Evolutionary conservation across 2,888 invertebrate genomes (phyloP).

Genomic region (Parasteatoda lunata): DNA sequence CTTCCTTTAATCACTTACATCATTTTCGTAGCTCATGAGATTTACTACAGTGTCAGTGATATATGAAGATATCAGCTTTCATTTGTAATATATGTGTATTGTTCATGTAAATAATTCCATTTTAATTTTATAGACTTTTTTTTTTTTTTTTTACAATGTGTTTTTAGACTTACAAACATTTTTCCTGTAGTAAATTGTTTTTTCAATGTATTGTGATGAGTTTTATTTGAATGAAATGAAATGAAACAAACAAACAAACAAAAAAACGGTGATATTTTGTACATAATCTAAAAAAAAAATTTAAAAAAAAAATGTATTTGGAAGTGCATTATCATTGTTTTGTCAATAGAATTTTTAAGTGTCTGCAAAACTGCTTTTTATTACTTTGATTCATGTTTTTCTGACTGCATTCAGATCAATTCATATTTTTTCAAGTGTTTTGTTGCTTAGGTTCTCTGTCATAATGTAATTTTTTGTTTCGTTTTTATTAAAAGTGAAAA

Average conservation of each 20-base stretch:
- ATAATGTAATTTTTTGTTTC: neutral
- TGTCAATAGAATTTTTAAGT: constrained; percentile 6
- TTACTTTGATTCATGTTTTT: constrained; percentile 44
- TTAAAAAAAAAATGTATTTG: constrained; percentile 13
- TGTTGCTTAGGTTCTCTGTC: neutral
- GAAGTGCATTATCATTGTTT: constrained; percentile 43
- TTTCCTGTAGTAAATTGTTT: constrained; percentile 15
- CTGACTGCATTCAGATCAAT: neutral
- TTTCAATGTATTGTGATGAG: constrained; percentile 31
- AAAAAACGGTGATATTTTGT: constrained; percentile 58
- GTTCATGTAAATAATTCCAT: constrained; percentile 40
- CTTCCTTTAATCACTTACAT: constrained; percentile 1
- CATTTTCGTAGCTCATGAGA: constrained; percentile 44
- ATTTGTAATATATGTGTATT: constrained; percentile 6
- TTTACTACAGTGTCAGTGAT: constrained; percentile 22
- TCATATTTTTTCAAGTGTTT: no score
- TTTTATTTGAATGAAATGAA: neutral
- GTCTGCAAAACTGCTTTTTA: constrained; percentile 35
- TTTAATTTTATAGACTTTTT: neutral
- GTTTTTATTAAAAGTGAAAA: neutral
- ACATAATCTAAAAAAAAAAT: constrained; percentile 21
- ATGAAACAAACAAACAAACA: neutral
- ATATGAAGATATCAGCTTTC: constrained; percentile 9
- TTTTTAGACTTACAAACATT: constrained; percentile 6
- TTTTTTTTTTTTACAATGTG: constrained; percentile 11